These are phyloP conservation scores for Plagodis dolabraria DNA, from an alignment of 2,888 invertebrate species.

Conservation along the genomic window DNA sequence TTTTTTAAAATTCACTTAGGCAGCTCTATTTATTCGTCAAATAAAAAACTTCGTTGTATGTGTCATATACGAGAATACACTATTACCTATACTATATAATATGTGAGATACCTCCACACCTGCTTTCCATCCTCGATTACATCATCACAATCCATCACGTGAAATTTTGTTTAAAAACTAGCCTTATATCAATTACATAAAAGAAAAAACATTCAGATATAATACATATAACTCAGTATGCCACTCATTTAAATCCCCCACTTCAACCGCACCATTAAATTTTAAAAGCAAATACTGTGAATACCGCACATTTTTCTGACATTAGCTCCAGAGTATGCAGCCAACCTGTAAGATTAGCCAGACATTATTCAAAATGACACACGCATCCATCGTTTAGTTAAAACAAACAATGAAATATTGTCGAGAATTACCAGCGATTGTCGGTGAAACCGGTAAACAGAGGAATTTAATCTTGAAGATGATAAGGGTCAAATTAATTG, in stretches of 20 bases:
- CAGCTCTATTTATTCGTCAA: too few species aligned
- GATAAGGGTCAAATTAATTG: slow-evolving; percentile 35
- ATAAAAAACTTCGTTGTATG: too few species aligned
- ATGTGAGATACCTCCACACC: too few species aligned
- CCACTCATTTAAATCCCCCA: slow-evolving; percentile 1
- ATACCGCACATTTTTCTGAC: slow-evolving; percentile 37
- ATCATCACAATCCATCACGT: too few species aligned
- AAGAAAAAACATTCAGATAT: too few species aligned
- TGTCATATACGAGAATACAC: too few species aligned
- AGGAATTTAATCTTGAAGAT: slow-evolving; percentile 33
- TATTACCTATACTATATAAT: too few species aligned
- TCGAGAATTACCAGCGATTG: slow-evolving; percentile 19
- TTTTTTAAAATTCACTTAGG: too few species aligned
- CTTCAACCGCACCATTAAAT: slow-evolving; percentile 7
- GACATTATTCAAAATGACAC: slow-evolving; percentile 53
- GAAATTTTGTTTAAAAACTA: too few species aligned
- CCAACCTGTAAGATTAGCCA: slow-evolving; percentile 36
- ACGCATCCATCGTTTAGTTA: slow-evolving; percentile 47
- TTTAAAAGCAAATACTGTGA: slow-evolving; percentile 39
- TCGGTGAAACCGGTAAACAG: slow-evolving; percentile 25
- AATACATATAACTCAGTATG: too few species aligned
- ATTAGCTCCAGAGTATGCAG: slow-evolving; percentile 47
- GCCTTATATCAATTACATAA: too few species aligned
- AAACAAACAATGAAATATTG: slow-evolving; percentile 38
- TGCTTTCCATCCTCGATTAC: too few species aligned